phyloP scores from a whole-genome alignment of 1,140 invertebrate species.

The Conopomorpha cramerella region DNA sequence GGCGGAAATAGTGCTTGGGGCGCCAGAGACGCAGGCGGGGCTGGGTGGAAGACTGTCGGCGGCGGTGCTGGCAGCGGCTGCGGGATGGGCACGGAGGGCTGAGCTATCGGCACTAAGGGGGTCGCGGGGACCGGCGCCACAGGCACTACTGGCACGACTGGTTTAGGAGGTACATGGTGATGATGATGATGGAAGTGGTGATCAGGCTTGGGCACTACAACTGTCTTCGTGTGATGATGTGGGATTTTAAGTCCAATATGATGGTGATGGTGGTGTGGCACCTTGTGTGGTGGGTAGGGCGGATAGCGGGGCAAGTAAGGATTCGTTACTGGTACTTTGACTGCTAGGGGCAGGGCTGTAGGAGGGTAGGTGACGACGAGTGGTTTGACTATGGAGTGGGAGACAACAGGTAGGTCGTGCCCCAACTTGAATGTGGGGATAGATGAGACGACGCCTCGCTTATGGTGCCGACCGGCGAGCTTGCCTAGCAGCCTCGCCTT shows the following conservation, averaged over 20 bases:
- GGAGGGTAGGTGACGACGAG: conserved; percentile 50
- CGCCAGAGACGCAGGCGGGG: too few species aligned
- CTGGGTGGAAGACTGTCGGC: conserved; percentile 9
- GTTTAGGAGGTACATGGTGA: conserved; percentile 34
- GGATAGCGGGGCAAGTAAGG: conserved; percentile 27
- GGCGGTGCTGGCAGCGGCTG: conserved; percentile 23
- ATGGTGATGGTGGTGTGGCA: conserved; percentile 34
- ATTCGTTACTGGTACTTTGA: conserved; percentile 42
- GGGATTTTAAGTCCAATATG: conserved; percentile 41
- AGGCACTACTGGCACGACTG: conserved; percentile 25
- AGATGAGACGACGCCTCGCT: conserved; percentile 38
- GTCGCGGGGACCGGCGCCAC: conserved; percentile 15
- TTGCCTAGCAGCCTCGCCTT: conserved; percentile 26
- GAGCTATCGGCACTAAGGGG: conserved; percentile 14
- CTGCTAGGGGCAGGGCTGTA: conserved; percentile 36
- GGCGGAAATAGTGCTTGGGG: neutral
- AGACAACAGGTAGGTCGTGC: conserved; percentile 45
- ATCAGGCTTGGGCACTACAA: conserved; percentile 27
- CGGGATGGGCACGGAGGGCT: conserved; percentile 19
- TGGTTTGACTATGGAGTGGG: conserved; percentile 51
- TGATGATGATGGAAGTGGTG: conserved; percentile 46
- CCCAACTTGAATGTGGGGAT: conserved; percentile 50
- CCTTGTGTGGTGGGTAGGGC: conserved; percentile 24
- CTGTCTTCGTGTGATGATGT: conserved; percentile 29
- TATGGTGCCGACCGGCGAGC: conserved; percentile 31